phyloP scores from a whole-genome alignment of 2,888 invertebrate genomes.

The Apomyelois bistriatella region DNA sequence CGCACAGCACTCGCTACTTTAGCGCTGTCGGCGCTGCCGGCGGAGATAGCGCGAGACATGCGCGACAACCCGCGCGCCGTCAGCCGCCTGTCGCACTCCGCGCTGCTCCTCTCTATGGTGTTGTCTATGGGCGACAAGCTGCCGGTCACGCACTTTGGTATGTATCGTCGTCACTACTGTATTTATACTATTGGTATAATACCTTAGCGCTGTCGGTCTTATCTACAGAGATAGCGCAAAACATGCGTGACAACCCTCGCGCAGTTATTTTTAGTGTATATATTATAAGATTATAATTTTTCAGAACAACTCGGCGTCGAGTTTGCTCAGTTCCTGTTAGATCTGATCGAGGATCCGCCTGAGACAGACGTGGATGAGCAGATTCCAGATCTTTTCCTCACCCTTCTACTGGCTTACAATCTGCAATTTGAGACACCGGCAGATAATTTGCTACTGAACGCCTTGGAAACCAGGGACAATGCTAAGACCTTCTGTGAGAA shows the following conservation, averaged over 20 bases:
- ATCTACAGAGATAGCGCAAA: no score
- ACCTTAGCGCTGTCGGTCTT: no score
- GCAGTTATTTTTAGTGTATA: no score
- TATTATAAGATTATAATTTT: constrained; percentile 7
- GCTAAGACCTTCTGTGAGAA: constrained; percentile 96
- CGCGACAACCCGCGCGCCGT: constrained; percentile 88
- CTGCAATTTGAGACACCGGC: constrained; percentile 86
- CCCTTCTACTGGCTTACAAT: constrained; percentile 92
- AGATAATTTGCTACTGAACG: constrained; percentile 86
- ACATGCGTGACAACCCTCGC: no score
- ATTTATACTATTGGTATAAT: no score
- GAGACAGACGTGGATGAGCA: constrained; percentile 91
- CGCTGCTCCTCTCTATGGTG: constrained; percentile 91
- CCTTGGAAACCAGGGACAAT: constrained; percentile 83
- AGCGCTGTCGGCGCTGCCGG: constrained; percentile 92
- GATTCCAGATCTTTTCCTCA: constrained; percentile 91
- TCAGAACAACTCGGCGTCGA: constrained; percentile 91
- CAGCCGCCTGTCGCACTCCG: constrained; percentile 89
- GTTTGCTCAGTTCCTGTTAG: constrained; percentile 89
- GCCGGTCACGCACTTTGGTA: constrained; percentile 94
- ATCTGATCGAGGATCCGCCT: constrained; percentile 89
- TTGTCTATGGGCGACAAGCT: constrained; percentile 94
- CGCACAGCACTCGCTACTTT: constrained; percentile 89
- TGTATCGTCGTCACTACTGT: constrained; percentile 22
- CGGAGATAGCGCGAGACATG: constrained; percentile 94